Evolutionary conservation across 2,888 invertebrate species (phyloP), one percentile per base, ranked within the genome.

Genomic region (Spilarctia lutea): DNA sequence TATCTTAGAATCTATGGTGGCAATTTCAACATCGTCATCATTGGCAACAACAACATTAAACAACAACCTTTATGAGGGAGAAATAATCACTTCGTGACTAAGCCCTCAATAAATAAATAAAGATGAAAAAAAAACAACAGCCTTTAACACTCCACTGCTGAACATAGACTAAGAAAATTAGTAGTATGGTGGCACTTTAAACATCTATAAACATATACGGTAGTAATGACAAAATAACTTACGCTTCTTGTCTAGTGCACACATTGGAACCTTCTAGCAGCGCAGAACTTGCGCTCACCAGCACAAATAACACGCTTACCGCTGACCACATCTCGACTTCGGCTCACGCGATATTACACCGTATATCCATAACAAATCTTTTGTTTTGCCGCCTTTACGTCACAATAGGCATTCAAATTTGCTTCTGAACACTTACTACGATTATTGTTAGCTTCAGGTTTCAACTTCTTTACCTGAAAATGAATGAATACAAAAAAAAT

Each of bases 191-290:
- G 20, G 48, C 20, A 48, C 48, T 48, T 63, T 30, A 30, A 16
- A 63, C 4, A 63, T 6, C 2, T 18, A 30, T 18, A 3, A 30
- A 30, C 7, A 63, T 27, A 1, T 24, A 18, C 42, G 27, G 52
- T 52, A 33, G 27, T 72, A 74, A 45, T 39, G 67, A 68, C 69
- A 63, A 39, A 71, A 11, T 65, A 72, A 89, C 89, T 89, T 73
- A 89, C 89, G 86, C 78, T 82, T 89, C 98, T 88, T 97, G 97
- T 84, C 96, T 96, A 16, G 97, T 97, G 93, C 98, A 98, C 78
- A 98, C 97, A 93, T 98, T 98, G 42, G 98, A 97, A 70, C 98
- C 98, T 83, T 97, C 97, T 20, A 97, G 91, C 35, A 92, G 80
- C n/a, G 90, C 93, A 35, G 79, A 79, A 71, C 86, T 88, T 70